Conservation (phyloP, 2,888 invertebrate genomes). For the Drosophila vallismaia region DNA sequence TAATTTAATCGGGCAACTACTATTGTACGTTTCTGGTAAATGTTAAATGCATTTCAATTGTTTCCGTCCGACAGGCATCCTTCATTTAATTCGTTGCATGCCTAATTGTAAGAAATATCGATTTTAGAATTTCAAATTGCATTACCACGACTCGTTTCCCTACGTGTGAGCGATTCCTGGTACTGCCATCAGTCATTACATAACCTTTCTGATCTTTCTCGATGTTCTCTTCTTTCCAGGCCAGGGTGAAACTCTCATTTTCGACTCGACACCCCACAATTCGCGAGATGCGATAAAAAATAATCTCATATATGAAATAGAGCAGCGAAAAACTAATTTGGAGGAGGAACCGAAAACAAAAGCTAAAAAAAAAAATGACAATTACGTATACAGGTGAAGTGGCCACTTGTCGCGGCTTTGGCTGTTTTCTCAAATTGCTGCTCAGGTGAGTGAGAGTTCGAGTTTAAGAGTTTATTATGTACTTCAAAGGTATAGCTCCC, state of each 20-base stretch:
- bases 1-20: conserved; percentile 53
- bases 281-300: conserved; percentile 26
- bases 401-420: conserved; percentile 93
- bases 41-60: conserved; percentile 57
- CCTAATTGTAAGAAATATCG: conserved; percentile 53
- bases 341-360: conserved; percentile 22
- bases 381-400: conserved; percentile 94
- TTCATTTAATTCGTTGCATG: conserved; percentile 38
- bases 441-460: conserved; percentile 88
- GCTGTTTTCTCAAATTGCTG: conserved; percentile 93
- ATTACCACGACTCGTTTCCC: conserved; percentile 8
- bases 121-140: conserved; percentile 47
- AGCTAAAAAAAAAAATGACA: conserved; percentile 86
- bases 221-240: conserved; percentile 3
- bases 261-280: conserved; percentile 3
- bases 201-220: conserved; percentile 26
- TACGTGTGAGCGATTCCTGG: conserved; percentile 20
- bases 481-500: conserved; percentile 8
- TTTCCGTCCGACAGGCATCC: conserved; percentile 23
- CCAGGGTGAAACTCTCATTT: conserved; percentile 13
- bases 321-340: conserved; percentile 17
- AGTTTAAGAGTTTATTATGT: conserved; percentile 21
- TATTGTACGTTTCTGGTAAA: conserved; percentile 43
- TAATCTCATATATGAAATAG: conserved; percentile 26
- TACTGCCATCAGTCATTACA: conserved; percentile 20